A percentile compares a stretch with the other conserved stretches of the same genome.
Conservation (phyloP, 2,113 vertebrate species). For the Oryzias melastigma region DNA sequence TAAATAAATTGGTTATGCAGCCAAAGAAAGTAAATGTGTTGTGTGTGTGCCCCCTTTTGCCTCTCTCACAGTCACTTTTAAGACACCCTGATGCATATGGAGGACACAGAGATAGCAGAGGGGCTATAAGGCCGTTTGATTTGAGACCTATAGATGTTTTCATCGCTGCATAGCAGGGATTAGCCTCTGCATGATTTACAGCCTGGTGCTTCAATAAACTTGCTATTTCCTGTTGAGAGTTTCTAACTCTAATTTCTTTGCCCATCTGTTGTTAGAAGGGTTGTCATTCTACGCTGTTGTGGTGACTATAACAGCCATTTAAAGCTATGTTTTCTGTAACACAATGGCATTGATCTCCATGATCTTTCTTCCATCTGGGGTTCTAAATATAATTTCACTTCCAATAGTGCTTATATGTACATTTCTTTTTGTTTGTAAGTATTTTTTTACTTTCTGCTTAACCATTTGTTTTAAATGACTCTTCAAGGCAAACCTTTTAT, state of each 20-base stretch:
- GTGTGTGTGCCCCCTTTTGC: conserved; percentile 36
- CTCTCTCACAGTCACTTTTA: conserved; percentile 19
- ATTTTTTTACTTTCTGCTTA: too few relatives aligned
- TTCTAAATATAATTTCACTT: conserved; percentile 13
- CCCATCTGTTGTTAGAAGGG: conserved; percentile 39
- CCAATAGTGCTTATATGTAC: conserved; percentile 8
- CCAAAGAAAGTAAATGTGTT: conserved; percentile 72
- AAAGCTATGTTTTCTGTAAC: conserved; percentile 13
- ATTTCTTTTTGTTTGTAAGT: too few relatives aligned
- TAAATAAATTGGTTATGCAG: conserved; percentile 76
- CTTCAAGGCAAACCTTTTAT: too few relatives aligned
- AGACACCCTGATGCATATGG: conserved; percentile 21
- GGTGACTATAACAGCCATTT: conserved; percentile 34
- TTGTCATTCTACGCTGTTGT: conserved; percentile 41
- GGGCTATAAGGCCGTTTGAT: conserved; percentile 60
- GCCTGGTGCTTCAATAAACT: conserved; percentile 55
- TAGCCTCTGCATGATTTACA: conserved; percentile 55
- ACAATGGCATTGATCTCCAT: conserved; percentile 18
- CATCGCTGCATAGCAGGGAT: conserved; percentile 64
- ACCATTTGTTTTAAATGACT: too few relatives aligned
- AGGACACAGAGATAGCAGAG: conserved; percentile 39
- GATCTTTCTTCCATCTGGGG: conserved; percentile 3
- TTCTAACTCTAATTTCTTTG: conserved; percentile 9
- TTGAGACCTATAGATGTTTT: conserved; percentile 58
- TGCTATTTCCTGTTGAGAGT: conserved; percentile 11